Conservation (phyloP, 2,113 vertebrate genomes). For the Hylia prasina region DNA sequence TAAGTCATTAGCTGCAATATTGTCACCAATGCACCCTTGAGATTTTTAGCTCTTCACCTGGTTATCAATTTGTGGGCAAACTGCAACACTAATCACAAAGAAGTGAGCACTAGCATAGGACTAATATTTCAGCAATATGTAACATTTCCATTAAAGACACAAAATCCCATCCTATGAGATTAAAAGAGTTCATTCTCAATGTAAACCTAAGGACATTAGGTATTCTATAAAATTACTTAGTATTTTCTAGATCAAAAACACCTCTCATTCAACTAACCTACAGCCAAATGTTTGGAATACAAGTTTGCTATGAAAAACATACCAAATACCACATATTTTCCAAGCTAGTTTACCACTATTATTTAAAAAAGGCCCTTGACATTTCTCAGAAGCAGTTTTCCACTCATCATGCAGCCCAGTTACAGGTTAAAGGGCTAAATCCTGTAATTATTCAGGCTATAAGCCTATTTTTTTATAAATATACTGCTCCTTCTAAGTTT, state of each 20-base stretch:
- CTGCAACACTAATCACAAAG: constrained; percentile 38
- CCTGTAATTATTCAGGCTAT: background rate
- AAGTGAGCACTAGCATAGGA: background rate
- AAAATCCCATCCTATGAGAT: background rate
- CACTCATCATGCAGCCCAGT: background rate
- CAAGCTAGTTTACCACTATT: background rate
- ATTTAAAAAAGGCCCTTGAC: background rate
- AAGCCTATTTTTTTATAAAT: background rate
- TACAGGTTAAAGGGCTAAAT: background rate
- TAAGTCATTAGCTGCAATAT: background rate
- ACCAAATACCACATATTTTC: background rate
- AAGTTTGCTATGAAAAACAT: background rate
- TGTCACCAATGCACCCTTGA: constrained; percentile 62
- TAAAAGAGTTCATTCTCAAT: background rate
- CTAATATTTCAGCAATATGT: background rate
- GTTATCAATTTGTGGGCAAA: constrained; percentile 73
- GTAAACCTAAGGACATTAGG: background rate
- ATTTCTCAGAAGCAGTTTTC: background rate
- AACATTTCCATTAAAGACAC: background rate
- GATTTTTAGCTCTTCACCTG: constrained; percentile 72
- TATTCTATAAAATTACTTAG: background rate
- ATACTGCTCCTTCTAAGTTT: background rate
- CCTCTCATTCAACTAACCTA: background rate
- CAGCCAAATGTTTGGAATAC: background rate
- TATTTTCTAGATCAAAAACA: background rate